Conservation (phyloP, 1,140 invertebrate species). For the Conus ventricosus region DNA sequence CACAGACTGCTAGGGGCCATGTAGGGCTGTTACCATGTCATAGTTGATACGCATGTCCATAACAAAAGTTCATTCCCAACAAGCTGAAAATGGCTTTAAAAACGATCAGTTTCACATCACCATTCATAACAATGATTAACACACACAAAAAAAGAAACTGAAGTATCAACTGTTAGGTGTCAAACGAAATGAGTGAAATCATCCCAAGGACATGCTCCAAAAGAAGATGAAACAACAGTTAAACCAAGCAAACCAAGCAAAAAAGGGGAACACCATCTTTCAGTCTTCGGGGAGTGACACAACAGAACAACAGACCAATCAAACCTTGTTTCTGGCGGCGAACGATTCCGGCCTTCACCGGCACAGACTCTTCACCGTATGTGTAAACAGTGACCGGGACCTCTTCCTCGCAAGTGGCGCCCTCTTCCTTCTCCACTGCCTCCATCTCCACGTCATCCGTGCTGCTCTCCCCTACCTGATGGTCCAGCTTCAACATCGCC, state of each 20-base stretch:
- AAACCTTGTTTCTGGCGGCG: slow-evolving; percentile 59
- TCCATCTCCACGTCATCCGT: neutral
- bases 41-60: too few relatives aligned
- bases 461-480: neutral
- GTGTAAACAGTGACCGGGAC: slow-evolving; percentile 47
- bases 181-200: too few relatives aligned
- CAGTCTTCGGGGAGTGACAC: slow-evolving; percentile 1
- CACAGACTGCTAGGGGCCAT: too few relatives aligned
- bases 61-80: too few relatives aligned
- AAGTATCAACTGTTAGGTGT: too few relatives aligned
- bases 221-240: too few relatives aligned
- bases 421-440: slow-evolving; percentile 19
- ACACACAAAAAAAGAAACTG: neutral
- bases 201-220: too few relatives aligned
- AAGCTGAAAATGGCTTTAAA: too few relatives aligned
- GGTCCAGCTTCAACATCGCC: neutral
- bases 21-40: too few relatives aligned
- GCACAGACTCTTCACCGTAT: slow-evolving; percentile 55
- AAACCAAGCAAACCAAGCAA: neutral
- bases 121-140: neutral
- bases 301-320: neutral
- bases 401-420: slow-evolving; percentile 24
- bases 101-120: too few relatives aligned
- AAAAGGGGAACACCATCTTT: neutral
- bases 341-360: slow-evolving; percentile 56